Evolutionary conservation across 1,140 invertebrate species (phyloP).

Genomic region (Paralvinella palmiformis): DNA sequence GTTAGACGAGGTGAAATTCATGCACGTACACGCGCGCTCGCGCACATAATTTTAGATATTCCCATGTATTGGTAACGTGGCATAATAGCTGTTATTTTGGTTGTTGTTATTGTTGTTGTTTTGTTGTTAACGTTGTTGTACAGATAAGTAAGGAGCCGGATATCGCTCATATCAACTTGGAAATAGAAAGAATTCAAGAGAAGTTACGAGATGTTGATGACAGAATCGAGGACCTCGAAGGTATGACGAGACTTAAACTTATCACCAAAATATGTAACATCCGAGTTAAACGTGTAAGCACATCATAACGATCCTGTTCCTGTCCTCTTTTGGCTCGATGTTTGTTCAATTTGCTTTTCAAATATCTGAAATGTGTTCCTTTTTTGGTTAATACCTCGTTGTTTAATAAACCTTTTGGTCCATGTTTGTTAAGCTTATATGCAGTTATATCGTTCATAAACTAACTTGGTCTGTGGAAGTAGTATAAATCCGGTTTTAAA

Average conservation of each 20-base stretch:
- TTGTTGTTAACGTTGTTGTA: background rate
- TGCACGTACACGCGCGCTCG: too few relatives aligned
- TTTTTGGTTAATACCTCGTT: background rate
- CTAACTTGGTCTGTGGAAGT: too few relatives aligned
- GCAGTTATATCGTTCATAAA: too few relatives aligned
- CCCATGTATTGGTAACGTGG: too few relatives aligned
- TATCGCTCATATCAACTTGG: slow-evolving; percentile 27
- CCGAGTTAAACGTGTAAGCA: background rate
- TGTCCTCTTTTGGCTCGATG: background rate
- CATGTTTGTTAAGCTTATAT: too few relatives aligned
- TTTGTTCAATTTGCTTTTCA: background rate
- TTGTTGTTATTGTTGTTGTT: background rate
- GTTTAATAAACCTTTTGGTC: background rate
- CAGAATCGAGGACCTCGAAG: slow-evolving; percentile 34
- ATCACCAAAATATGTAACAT: slow-evolving; percentile 10
- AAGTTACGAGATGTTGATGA: slow-evolving; percentile 33
- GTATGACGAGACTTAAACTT: too few relatives aligned
- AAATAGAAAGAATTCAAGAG: slow-evolving; percentile 33
- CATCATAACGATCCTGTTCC: background rate
- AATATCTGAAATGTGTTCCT: background rate
- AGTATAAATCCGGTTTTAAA: too few relatives aligned
- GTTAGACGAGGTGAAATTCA: too few relatives aligned
- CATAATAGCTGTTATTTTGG: too few relatives aligned
- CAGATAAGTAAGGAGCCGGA: slow-evolving; percentile 24
- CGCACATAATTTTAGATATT: too few relatives aligned